Evolutionary conservation across 1,140 invertebrate species (phyloP).

Genomic region (Pentalonia nigronervosa): DNA sequence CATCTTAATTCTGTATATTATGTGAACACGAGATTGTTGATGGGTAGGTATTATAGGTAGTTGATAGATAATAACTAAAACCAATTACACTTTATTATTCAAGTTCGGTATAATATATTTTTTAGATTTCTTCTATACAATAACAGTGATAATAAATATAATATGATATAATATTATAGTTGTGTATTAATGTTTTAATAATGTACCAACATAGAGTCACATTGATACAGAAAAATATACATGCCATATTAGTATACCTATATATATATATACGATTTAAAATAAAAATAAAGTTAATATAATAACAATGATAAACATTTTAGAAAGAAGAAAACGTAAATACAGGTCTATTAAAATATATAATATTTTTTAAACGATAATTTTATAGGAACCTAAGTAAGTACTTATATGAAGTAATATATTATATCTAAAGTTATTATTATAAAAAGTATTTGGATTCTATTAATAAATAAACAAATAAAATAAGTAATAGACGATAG

Average conservation of each 20-base stretch:
- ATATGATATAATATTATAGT: not conserved
- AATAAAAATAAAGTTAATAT: not conserved
- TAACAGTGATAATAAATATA: slow-evolving; percentile 27
- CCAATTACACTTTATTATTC: slow-evolving; percentile 8
- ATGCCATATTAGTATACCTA: not conserved
- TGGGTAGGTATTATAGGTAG: not conserved
- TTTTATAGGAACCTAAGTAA: not conserved
- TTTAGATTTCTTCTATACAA: slow-evolving; percentile 26
- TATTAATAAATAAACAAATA: not conserved
- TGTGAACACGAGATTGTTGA: not conserved
- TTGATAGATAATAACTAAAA: not conserved
- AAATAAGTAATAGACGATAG: not conserved
- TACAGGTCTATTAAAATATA: not conserved
- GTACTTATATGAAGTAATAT: not conserved
- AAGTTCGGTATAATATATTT: not conserved
- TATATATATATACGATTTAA: not conserved
- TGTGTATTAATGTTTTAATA: not conserved
- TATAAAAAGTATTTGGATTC: not conserved
- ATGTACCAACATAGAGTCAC: not conserved
- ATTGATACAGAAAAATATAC: slow-evolving; percentile 14
- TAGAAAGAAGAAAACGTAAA: not conserved
- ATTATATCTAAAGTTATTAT: not conserved
- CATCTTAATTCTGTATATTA: too few species aligned
- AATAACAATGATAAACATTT: slow-evolving; percentile 1
- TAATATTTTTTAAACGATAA: not conserved